Conservation (phyloP, 2,113 vertebrate genomes). For the Dicentrarchus labrax region DNA sequence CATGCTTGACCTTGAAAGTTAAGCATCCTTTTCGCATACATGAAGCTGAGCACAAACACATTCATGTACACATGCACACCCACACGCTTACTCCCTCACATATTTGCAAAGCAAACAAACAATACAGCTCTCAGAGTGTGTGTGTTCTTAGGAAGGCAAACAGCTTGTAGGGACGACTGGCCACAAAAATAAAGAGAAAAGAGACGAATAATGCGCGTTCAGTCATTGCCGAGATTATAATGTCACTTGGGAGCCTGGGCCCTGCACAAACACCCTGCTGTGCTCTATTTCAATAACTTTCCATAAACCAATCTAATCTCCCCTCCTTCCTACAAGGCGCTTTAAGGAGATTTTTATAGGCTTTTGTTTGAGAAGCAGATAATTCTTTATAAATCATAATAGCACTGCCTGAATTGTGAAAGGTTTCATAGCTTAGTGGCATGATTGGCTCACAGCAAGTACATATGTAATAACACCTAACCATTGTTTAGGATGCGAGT, state of each 20-base stretch:
- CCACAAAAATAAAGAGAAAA: constrained; percentile 35
- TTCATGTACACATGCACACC: constrained; percentile 30
- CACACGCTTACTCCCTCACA: constrained; percentile 38
- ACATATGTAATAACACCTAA: constrained; percentile 1
- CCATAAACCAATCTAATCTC: constrained; percentile 65
- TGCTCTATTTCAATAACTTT: constrained; percentile 74
- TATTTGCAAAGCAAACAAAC: constrained; percentile 55
- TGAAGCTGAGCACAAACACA: constrained; percentile 9
- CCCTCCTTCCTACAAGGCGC: constrained; percentile 38
- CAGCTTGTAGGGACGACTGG: constrained; percentile 46
- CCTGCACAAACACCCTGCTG: constrained; percentile 59
- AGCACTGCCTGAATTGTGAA: constrained; percentile 31
- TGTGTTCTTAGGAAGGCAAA: constrained; percentile 62
- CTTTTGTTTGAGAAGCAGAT: constrained; percentile 72
- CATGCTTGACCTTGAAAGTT: constrained; percentile 23
- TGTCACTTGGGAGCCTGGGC: constrained; percentile 58
- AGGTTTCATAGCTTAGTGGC: constrained; percentile 14
- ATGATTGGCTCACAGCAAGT: constrained; percentile 33
- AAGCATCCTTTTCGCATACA: constrained; percentile 11
- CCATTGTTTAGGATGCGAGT: constrained; percentile 13
- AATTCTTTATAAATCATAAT: constrained; percentile 61
- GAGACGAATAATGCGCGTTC: constrained; percentile 38
- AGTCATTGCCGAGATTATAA: constrained; percentile 56
- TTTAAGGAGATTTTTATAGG: constrained; percentile 61
- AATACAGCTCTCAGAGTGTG: constrained; percentile 24